These are phyloP conservation scores for Chloroceryle amazona DNA, from an alignment of 2,797 vertebrate species.

Conservation along the genomic window DNA sequence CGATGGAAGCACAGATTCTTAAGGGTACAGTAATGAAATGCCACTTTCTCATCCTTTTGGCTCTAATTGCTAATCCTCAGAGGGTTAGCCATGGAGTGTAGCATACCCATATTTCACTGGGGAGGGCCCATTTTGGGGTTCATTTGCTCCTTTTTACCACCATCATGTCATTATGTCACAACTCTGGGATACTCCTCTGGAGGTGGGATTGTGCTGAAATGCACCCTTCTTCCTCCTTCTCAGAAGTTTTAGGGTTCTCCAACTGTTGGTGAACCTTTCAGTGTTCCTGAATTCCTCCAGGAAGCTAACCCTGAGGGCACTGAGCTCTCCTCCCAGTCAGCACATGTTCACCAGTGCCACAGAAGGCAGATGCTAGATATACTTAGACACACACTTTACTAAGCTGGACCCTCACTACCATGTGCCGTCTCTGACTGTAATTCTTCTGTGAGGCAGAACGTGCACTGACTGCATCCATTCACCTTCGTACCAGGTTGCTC, in stretches of 20 bases:
- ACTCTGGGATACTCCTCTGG: not conserved
- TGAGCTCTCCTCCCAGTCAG: not conserved
- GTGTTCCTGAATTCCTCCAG: not conserved
- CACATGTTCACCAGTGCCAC: not conserved
- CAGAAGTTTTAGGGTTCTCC: not conserved
- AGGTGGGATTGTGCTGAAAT: not conserved
- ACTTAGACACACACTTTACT: not conserved
- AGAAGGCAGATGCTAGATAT: rapidly evolving
- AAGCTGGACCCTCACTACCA: not conserved
- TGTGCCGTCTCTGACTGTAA: not conserved
- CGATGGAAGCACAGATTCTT: not conserved
- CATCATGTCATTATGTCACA: not conserved
- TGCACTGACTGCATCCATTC: not conserved
- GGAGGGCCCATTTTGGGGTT: not conserved
- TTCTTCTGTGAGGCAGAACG: not conserved
- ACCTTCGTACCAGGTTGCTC: not conserved
- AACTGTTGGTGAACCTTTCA: not conserved
- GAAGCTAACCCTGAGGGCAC: not conserved
- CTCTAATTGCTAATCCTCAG: not conserved
- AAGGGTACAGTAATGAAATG: not conserved
- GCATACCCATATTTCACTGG: rapidly evolving
- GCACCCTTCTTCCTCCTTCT: not conserved
- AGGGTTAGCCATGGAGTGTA: not conserved
- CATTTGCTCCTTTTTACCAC: not conserved
- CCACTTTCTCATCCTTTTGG: not conserved